Conservation (phyloP, 1,140 invertebrate species). For the Atta cephalotes region DNA sequence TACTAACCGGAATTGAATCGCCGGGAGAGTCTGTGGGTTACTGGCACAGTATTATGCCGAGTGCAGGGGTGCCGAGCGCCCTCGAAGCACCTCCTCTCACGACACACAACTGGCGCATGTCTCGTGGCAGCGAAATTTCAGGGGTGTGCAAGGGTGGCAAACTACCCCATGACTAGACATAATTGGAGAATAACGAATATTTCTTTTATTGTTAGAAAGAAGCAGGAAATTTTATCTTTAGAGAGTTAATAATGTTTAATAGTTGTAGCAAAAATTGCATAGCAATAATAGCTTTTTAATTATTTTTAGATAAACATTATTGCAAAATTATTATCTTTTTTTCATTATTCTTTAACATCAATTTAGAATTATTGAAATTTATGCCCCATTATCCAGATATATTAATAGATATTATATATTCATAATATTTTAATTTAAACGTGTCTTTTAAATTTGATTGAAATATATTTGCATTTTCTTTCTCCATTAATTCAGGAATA, state of each 20-base stretch:
- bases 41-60: slow-evolving; percentile 81
- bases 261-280: neutral
- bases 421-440: neutral
- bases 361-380: neutral
- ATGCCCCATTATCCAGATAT: neutral
- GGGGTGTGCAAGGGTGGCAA: slow-evolving; percentile 43
- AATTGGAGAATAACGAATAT: neutral
- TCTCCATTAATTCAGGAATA: neutral
- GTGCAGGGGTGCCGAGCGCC: slow-evolving; percentile 77
- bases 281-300: neutral
- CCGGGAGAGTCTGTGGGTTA: slow-evolving; percentile 84
- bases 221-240: neutral
- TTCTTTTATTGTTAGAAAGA: neutral
- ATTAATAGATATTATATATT: neutral
- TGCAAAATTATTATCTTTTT: neutral
- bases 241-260: neutral
- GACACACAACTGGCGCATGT: slow-evolving; percentile 80
- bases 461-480: neutral
- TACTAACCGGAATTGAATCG: slow-evolving; percentile 83
- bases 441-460: neutral
- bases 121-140: slow-evolving; percentile 70
- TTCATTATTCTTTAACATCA: neutral
- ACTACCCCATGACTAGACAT: slow-evolving; percentile 9
- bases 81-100: slow-evolving; percentile 78
- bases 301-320: neutral